Conservation (phyloP, 2,797 vertebrate genomes). For the Falco concolor region DNA sequence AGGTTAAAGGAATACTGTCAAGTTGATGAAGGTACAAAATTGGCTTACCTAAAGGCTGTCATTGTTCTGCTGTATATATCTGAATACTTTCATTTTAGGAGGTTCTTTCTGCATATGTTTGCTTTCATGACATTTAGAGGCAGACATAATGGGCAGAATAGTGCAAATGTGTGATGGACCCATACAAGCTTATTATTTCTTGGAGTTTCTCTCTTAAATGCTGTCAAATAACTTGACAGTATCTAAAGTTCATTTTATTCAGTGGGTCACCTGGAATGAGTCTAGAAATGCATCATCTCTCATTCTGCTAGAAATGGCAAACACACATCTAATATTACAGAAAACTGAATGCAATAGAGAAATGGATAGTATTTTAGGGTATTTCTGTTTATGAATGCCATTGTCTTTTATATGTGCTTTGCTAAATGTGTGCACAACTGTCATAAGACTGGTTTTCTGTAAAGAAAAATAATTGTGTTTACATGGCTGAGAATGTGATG, state of each 20-base stretch:
- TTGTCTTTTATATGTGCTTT: neutral
- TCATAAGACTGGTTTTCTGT: neutral
- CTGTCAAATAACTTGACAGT: neutral
- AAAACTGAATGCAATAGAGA: neutral
- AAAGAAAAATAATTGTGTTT: neutral
- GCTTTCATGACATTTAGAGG: neutral
- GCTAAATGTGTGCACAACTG: neutral
- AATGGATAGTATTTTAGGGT: neutral
- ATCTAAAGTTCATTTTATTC: neutral
- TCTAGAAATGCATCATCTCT: neutral
- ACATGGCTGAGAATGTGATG: neutral
- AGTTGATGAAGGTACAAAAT: neutral
- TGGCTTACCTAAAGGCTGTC: neutral
- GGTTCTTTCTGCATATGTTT: neutral
- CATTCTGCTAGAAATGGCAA: neutral
- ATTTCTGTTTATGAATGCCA: neutral
- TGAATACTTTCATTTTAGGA: neutral
- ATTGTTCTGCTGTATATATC: rapidly evolving
- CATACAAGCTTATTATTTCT: neutral
- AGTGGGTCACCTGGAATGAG: neutral
- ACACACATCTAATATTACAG: neutral
- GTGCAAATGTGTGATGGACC: neutral
- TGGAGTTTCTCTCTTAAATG: neutral
- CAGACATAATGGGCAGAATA: neutral
- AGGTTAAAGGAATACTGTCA: conserved; percentile 19